These are phyloP conservation scores for Melitaea cinxia DNA, from an alignment of 1,140 invertebrate genomes.

Conservation along the genomic window DNA sequence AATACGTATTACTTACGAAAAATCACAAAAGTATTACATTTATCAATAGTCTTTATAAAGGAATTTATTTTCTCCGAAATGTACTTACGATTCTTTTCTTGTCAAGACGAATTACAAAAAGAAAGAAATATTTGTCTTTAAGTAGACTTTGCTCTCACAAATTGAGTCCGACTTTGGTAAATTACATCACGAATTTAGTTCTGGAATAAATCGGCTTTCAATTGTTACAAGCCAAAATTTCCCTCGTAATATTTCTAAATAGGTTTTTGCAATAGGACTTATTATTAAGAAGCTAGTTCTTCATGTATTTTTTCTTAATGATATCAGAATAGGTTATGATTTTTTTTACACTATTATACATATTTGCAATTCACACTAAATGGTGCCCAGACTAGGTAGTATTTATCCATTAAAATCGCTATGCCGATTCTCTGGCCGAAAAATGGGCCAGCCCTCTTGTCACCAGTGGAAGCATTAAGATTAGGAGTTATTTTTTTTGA, in stretches of 20 bases:
- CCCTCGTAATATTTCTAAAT: background rate
- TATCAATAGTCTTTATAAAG: background rate
- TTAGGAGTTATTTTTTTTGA: too few species aligned
- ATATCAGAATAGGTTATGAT: too few species aligned
- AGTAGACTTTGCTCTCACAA: background rate
- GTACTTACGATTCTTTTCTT: background rate
- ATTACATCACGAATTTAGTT: background rate
- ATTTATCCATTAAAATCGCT: too few species aligned
- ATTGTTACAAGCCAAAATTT: background rate
- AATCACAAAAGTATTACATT: background rate
- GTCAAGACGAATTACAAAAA: background rate
- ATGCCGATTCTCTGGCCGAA: too few species aligned
- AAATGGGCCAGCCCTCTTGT: too few species aligned
- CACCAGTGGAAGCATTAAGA: too few species aligned
- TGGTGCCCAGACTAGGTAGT: too few species aligned
- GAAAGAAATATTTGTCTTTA: background rate
- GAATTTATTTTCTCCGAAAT: background rate
- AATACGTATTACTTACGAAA: too few species aligned
- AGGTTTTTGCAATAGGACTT: background rate
- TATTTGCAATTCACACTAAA: too few species aligned
- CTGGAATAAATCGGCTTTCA: background rate
- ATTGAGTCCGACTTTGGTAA: background rate
- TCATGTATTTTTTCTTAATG: background rate
- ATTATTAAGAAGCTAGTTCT: background rate
- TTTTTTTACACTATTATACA: too few species aligned